phyloP scores from a whole-genome alignment of 1,140 invertebrate species.

The Drosophila watanabei region DNA sequence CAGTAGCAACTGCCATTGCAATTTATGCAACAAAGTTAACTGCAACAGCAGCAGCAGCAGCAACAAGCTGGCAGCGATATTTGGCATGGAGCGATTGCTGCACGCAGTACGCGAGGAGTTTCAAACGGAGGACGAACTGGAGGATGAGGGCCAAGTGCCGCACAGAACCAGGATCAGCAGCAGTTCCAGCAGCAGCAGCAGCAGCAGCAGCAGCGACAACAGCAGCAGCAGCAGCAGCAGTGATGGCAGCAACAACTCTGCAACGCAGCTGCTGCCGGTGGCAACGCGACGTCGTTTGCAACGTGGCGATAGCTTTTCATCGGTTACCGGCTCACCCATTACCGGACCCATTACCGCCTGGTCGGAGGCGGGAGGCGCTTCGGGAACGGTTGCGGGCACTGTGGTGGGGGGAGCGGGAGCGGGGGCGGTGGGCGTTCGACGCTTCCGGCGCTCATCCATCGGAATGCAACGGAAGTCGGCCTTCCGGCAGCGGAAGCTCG shows the following conservation, averaged over 20 bases:
- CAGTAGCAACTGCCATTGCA: slow-evolving; percentile 21
- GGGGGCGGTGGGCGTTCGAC: slow-evolving; percentile 45
- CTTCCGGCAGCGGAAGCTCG: slow-evolving; percentile 81
- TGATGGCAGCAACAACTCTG: slow-evolving; percentile 13
- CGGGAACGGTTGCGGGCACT: background rate
- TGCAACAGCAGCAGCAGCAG: slow-evolving; percentile 21
- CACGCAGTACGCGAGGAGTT: slow-evolving; percentile 76
- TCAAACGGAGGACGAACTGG: slow-evolving; percentile 71
- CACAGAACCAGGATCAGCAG: slow-evolving; percentile 22
- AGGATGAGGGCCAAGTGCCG: slow-evolving; percentile 11
- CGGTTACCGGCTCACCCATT: slow-evolving; percentile 9
- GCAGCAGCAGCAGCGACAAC: slow-evolving; percentile 12
- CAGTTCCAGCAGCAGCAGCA: slow-evolving; percentile 17
- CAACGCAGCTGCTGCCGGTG: slow-evolving; percentile 9
- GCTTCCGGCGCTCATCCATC: slow-evolving; percentile 81
- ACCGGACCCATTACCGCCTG: slow-evolving; percentile 31
- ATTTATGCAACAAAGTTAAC: slow-evolving; percentile 21
- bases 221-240: slow-evolving; percentile 12
- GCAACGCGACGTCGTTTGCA: slow-evolving; percentile 33
- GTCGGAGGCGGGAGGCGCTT: slow-evolving; percentile 16
- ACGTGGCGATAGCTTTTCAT: slow-evolving; percentile 48
- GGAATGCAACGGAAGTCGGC: slow-evolving; percentile 82
- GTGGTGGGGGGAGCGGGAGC: slow-evolving; percentile 8
- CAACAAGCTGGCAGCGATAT: slow-evolving; percentile 40
- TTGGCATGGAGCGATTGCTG: slow-evolving; percentile 73